Evolutionary conservation across 2,113 vertebrate species (phyloP), one percentile per base, ranked within the genome.

Genomic region (Dipodomys stephensi): DNA sequence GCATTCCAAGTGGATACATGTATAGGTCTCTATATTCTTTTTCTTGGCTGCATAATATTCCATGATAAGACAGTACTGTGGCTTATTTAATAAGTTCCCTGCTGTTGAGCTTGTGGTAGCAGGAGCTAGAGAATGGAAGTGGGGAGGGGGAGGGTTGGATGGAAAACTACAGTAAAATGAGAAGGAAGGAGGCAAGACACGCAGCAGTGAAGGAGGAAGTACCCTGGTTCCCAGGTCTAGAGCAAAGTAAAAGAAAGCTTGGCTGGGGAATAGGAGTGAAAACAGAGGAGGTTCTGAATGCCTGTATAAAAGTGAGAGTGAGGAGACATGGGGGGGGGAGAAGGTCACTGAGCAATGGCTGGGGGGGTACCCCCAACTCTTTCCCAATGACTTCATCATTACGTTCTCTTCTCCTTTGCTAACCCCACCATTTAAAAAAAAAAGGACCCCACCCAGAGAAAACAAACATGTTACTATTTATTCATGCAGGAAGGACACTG

Each of bases 391-490:
- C 76, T 95, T 95, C 92, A 92, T 87, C 96, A 76, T 57, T 49
- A 10, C 19, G 18, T 57, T 82, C 60, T 74, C 73, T 77, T 92
- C 49, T 94, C 94, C 67, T 88, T 73, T 85, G 69, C 84, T 80
- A 96, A 82, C 9, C 86, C 80, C 93, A 65, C 78, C 44, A 53
- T 89, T 39, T 94, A 6, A 67, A 88, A 84, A 2, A 2, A 73
- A 77, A 90, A 32, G 53, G 1, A 80, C 72, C 92, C 89, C 87
- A 89, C 93, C 94, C 62, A 2, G 44, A 83, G 90, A 90, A 97
- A 93, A 93, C 68, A 95, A 65, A 94, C 83, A 94, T 83, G 82
- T 96, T 95, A 92, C 95, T 97, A 90, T 81, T 97, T 93, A 95
- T 39, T 60, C 72, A 25, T 44, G 94, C 64, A 85, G 79, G 87